phyloP scores from a whole-genome alignment of 2,888 invertebrate genomes.

The Hypomecis atomaria region DNA sequence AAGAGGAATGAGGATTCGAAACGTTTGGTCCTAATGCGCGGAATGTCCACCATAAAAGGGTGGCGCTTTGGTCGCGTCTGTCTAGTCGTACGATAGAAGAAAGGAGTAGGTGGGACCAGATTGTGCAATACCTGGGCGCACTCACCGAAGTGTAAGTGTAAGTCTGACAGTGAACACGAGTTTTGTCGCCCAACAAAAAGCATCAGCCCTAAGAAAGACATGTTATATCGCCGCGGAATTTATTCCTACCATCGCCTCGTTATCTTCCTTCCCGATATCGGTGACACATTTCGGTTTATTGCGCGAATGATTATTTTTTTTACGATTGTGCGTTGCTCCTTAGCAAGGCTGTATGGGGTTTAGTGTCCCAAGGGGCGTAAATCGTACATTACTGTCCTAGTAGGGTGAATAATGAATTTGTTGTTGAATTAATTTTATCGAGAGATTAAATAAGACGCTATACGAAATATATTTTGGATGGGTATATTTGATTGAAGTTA shows the following conservation, averaged over 20 bases:
- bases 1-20: no score
- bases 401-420: slow-evolving; percentile 25
- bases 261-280: slow-evolving; percentile 37
- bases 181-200: slow-evolving; percentile 1
- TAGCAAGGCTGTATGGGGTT: slow-evolving; percentile 21
- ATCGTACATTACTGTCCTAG: slow-evolving; percentile 8
- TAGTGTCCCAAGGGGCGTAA: slow-evolving; percentile 24
- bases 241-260: slow-evolving; percentile 36
- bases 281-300: slow-evolving; percentile 40
- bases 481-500: no score
- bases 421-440: slow-evolving; percentile 16
- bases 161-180: no score
- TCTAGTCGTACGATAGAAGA: no score
- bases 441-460: background rate
- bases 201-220: slow-evolving; percentile 21
- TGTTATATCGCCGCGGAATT: slow-evolving; percentile 34
- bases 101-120: no score
- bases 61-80: no score
- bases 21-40: no score
- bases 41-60: no score
- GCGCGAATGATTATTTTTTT: slow-evolving; percentile 44
- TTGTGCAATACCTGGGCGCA: no score
- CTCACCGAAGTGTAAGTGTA: no score
- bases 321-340: slow-evolving; percentile 37
- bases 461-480: background rate